Evolutionary conservation across 1,140 invertebrate genomes (phyloP), one percentile per base, ranked within the genome.

Genomic region (Macrostomum lignano): DNA sequence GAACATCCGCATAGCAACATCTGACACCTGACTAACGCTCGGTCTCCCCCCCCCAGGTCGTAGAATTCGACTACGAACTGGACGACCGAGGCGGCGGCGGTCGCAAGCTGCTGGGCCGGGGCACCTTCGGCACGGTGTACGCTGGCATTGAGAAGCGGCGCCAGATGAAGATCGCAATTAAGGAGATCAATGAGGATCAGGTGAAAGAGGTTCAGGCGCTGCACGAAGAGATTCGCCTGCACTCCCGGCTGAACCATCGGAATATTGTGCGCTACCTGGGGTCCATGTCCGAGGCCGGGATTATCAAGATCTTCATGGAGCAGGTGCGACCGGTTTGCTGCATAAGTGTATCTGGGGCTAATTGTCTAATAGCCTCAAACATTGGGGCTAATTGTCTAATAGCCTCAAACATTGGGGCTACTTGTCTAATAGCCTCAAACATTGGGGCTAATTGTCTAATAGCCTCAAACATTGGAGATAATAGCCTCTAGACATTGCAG

Each of bases 241-340:
- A 96, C 57, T 91, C 84, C 10, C 79, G 91, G 49, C 56, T 98
- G 21, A 63, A 76, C 1, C 86, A 98, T 55, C 64, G 76, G 42
- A 96, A 98, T 60, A 98, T 98, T 48, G 88, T 98, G 0, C 77
- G 79, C 50, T 96, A 96, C 55, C 64, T 93, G 19, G 88, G 86
- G 1, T 93, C 82, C 3, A 65, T 79, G 22, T 81, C 76, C 38
- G 81, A 91, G 52, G 71, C 81, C 54, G 81, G 79, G 24, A 86
- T 82, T 47, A 65, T 66, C 36, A 93, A 94, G 61, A 96, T 98
- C 44, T 86, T 94, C 50, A 96, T 98, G 88, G 88, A 98, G 53
- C 78, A 91, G 66, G 86, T 81, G 22, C 72, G n/a, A n/a, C n/a
- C n/a, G n/a, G n/a, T n/a, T n/a, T n/a, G n/a, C n/a, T n/a, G n/a